A percentile compares a stretch with the other conserved stretches of the same genome.
These are phyloP conservation scores for Hirudinaria manillensis DNA, from an alignment of 2,888 invertebrate genomes.

Conservation along the genomic window DNA sequence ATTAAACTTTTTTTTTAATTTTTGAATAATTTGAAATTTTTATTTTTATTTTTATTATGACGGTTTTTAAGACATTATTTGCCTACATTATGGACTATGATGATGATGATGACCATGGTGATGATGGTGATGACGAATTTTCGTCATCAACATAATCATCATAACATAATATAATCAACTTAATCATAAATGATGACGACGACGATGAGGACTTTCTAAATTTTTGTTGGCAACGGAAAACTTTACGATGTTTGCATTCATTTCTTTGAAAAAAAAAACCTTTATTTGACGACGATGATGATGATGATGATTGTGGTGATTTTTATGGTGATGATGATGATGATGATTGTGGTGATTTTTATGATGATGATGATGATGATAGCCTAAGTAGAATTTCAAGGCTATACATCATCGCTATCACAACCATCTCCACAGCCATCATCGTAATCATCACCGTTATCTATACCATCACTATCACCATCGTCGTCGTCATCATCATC, in stretches of 20 bases:
- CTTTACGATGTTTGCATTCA: too few species aligned
- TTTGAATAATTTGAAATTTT: too few species aligned
- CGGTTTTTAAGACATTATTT: too few species aligned
- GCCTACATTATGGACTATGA: too few species aligned
- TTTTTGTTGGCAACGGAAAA: too few species aligned
- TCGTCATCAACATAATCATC: neutral
- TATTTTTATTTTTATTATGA: too few species aligned
- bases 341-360: neutral
- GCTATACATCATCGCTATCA: neutral
- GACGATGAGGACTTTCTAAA: too few species aligned
- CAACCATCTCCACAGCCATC: neutral
- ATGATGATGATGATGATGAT: conserved; percentile 12
- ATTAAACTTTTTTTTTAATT: too few species aligned
- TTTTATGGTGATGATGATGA: conserved; percentile 10
- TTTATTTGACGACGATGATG: too few species aligned
- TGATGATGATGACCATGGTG: conserved; percentile 14
- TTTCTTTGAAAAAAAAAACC: too few species aligned
- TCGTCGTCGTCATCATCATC: conserved; percentile 7
- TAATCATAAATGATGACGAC: too few species aligned
- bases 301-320: neutral
- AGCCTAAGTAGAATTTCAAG: neutral
- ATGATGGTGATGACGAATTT: neutral
- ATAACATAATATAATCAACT: too few species aligned
- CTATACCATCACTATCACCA: neutral
- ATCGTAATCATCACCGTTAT: neutral